phyloP scores from a whole-genome alignment of 2,113 vertebrate species.

The Phycodurus eques region DNA sequence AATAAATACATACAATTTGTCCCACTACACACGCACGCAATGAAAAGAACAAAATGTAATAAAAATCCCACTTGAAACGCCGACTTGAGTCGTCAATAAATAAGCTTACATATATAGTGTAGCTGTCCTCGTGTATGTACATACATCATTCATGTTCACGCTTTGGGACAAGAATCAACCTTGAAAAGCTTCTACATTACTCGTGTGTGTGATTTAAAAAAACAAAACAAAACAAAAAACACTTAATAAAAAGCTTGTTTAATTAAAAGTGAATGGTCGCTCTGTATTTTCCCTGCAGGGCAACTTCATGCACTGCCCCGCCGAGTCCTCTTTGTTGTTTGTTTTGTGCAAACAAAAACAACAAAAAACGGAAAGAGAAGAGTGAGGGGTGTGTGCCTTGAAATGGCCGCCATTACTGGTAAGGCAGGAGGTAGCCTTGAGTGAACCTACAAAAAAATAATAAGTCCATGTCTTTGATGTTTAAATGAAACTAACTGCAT shows the following conservation, averaged over 20 bases:
- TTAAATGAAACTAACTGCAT: not conserved
- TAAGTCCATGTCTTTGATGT: not conserved
- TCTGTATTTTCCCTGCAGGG: constrained; percentile 32
- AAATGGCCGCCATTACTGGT: constrained; percentile 19
- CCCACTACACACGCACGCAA: constrained; percentile 68
- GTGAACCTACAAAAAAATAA: not conserved
- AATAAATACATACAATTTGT: constrained; percentile 74
- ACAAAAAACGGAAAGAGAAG: constrained; percentile 15
- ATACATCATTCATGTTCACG: constrained; percentile 66
- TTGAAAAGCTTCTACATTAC: constrained; percentile 64
- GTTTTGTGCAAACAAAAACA: constrained; percentile 39
- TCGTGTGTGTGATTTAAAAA: constrained; percentile 52
- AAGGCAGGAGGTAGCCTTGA: constrained; percentile 31
- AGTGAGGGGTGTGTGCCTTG: constrained; percentile 7
- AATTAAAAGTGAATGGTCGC: constrained; percentile 20
- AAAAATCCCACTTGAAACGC: constrained; percentile 65
- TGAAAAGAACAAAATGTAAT: constrained; percentile 32
- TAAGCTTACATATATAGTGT: constrained; percentile 64
- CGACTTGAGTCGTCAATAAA: constrained; percentile 62
- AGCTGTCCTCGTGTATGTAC: constrained; percentile 71
- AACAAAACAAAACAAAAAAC: not conserved
- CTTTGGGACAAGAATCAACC: constrained; percentile 68
- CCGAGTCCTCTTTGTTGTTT: constrained; percentile 27
- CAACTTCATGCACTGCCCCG: constrained; percentile 67
- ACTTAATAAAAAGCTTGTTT: not conserved